Base-by-base conservation (phyloP, 2,888 invertebrate species). In the Pimpla rufipes region DNA sequence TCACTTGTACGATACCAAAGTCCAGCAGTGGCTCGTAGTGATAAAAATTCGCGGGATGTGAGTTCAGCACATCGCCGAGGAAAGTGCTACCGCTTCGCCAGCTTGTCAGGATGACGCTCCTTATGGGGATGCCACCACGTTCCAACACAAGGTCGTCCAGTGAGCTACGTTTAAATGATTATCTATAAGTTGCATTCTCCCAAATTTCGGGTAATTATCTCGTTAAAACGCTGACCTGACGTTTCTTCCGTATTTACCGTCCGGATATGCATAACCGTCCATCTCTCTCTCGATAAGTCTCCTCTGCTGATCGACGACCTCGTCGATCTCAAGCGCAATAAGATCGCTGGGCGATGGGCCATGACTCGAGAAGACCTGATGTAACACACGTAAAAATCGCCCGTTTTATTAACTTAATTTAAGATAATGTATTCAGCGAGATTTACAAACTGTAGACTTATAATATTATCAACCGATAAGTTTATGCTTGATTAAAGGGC, bases 81-180 rank as follows among this genome's bases (percentile, higher is more conserved):
- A 98, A 98, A 45, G 98, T 98, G 21, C 98, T 98, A 6, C 98
- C 98, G 4, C 97, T 97, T 87, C 98, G 95, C 97, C 98, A 98
- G 13, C 97, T 97, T n/a, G 98, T 97, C 82, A 98, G 94, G 86
- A 98, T 96, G 64, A 98, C 93, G 92, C 96, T 97, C 85, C 96
- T 94, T 79, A 97, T 91, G 4, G 98, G 98, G 79, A 94, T 94
- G 13, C 97, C 97, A 55, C 95, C 95, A 52, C 95, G 94, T 87
- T 96, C 96, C 87, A 96, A 94, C 0, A 96, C 95, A 89, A 97
- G 94, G 89, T 97, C 96, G 77, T 95, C 94, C 83, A 97, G 92
- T 84, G 95, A 95, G 79, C 94, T 94, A 16, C 16, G 13, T 13
- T 59, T 35, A 23, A 7, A 71, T 40, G 35, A 37, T 76, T 37